Conservation (phyloP, 1,140 invertebrate species). For the Leptinotarsa defecta region DNA sequence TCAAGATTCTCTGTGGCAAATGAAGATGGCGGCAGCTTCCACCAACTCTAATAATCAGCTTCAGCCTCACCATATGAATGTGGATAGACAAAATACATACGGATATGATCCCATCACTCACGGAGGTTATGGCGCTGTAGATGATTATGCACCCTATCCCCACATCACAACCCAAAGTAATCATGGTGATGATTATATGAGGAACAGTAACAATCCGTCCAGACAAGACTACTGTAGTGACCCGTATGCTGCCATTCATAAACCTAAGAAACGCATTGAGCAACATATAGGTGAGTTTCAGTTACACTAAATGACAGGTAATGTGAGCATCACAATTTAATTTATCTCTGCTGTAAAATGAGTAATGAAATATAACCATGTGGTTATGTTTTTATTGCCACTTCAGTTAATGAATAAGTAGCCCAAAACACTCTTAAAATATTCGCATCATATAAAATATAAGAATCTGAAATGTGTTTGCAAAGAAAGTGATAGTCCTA, state of each 20-base stretch:
- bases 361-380: no score
- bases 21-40: conserved; percentile 78
- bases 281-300: conserved; percentile 7
- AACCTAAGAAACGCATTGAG: conserved; percentile 81
- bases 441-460: no score
- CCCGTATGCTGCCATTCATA: conserved; percentile 83
- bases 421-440: no score
- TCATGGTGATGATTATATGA: conserved; percentile 69
- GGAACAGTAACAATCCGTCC: conserved; percentile 77
- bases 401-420: no score
- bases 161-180: conserved; percentile 70
- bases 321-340: no score
- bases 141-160: conserved; percentile 85
- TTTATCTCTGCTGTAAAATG: no score
- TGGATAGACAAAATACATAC: conserved; percentile 67
- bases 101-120: conserved; percentile 79
- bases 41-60: conserved; percentile 64
- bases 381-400: no score
- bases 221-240: conserved; percentile 84
- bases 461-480: no score
- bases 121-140: conserved; percentile 79
- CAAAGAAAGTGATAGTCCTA: no score
- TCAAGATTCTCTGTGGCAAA: conserved; percentile 93
- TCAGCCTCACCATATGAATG: conserved; percentile 61
- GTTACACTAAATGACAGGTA: no score